A percentile compares a stretch with the other conserved stretches of the same genome.
These are phyloP conservation scores for Paradisaea rubra DNA, from an alignment of 2,113 vertebrate species.

Conservation along the genomic window DNA sequence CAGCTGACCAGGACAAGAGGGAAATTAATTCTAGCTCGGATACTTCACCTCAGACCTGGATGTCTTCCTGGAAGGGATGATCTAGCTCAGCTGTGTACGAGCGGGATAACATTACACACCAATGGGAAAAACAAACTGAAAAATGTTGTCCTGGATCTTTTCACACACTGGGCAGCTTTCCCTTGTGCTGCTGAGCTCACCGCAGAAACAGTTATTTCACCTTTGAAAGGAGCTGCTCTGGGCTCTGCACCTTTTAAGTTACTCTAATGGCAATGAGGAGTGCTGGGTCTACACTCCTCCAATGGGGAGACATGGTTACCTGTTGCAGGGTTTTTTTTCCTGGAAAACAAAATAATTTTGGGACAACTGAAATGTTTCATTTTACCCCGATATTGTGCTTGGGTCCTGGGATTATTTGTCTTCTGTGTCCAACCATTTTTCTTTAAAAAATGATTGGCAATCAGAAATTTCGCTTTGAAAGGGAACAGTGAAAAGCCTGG, in stretches of 20 bases:
- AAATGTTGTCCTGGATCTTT: slow-evolving; percentile 12
- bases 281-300: not conserved
- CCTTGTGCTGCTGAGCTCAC: not conserved
- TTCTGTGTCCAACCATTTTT: not conserved
- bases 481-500: not conserved
- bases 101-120: not conserved
- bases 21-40: not conserved
- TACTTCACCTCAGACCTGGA: not conserved
- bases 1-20: not conserved
- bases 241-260: not conserved
- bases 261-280: not conserved
- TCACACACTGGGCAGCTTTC: slow-evolving; percentile 18
- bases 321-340: not conserved
- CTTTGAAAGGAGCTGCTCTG: not conserved
- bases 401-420: not conserved
- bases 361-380: not conserved
- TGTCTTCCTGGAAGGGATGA: not conserved
- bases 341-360: not conserved
- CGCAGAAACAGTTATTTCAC: not conserved
- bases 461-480: not conserved
- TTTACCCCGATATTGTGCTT: not conserved
- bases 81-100: not conserved
- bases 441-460: not conserved
- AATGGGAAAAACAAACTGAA: not conserved
- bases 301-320: not conserved